Conservation (phyloP, 1,140 invertebrate genomes). For the Plutomurus gul region DNA sequence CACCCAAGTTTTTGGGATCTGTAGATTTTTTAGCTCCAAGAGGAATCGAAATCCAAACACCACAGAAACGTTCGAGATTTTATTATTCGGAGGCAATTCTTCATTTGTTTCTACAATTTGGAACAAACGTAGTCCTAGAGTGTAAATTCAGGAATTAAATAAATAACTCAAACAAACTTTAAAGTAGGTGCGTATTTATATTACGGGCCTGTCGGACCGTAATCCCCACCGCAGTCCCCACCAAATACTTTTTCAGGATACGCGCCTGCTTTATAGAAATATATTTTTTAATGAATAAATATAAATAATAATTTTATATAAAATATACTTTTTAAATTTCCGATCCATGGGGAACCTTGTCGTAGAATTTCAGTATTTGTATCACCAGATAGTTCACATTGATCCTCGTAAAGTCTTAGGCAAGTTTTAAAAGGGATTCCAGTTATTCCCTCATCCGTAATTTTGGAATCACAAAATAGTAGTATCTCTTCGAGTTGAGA, state of each 20-base stretch:
- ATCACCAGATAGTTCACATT: neutral
- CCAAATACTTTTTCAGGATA: no score
- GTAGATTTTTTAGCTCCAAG: neutral
- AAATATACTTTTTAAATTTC: neutral
- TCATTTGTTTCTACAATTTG: neutral
- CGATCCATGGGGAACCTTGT: neutral
- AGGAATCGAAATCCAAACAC: conserved; percentile 14
- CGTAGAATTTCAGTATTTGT: neutral
- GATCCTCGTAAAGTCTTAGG: neutral
- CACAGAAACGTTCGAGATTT: neutral
- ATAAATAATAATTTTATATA: no score
- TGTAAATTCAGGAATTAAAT: no score
- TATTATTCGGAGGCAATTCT: neutral
- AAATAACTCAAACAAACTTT: no score
- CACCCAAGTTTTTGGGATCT: conserved; percentile 15
- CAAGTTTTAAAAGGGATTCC: neutral
- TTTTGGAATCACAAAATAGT: neutral
- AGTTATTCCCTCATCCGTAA: neutral
- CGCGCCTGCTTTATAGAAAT: no score
- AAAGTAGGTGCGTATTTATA: no score
- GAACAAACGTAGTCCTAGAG: neutral
- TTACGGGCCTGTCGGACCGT: no score
- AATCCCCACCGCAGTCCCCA: no score
- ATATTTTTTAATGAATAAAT: no score
- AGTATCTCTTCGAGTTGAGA: neutral